Conservation (phyloP, 1,140 invertebrate genomes). For the Pseudomyrmex flavicornis region DNA sequence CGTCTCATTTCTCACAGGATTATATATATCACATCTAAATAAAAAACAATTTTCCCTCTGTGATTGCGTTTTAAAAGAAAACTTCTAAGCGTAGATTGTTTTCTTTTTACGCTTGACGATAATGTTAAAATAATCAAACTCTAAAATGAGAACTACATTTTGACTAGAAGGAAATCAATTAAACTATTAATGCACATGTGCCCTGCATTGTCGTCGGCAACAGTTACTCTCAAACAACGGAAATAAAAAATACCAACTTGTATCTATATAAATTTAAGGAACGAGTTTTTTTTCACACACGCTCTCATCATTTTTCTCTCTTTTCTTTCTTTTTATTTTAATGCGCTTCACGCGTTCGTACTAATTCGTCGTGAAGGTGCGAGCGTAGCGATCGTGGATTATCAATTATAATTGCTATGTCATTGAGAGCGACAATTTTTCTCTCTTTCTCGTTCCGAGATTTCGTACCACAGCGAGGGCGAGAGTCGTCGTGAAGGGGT, state of each 20-base stretch:
- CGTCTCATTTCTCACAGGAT: not conserved
- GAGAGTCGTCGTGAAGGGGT: slow-evolving; percentile 66
- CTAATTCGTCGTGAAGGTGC: slow-evolving; percentile 31
- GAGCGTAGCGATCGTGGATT: slow-evolving; percentile 38
- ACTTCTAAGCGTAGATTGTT: not conserved
- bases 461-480: slow-evolving; percentile 57
- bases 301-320: slow-evolving; percentile 2
- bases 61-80: not conserved
- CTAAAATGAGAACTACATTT: slow-evolving; percentile 22
- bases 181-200: slow-evolving; percentile 52
- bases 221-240: slow-evolving; percentile 20
- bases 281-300: not conserved
- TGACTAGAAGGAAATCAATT: slow-evolving; percentile 10
- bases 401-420: slow-evolving; percentile 33
- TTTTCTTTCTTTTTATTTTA: not conserved
- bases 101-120: not conserved
- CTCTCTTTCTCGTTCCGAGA: slow-evolving; percentile 45
- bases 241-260: slow-evolving; percentile 17
- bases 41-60: slow-evolving; percentile 18
- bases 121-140: slow-evolving; percentile 16
- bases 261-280: not conserved
- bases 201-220: slow-evolving; percentile 27
- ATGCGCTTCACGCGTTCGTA: not conserved
- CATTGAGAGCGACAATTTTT: slow-evolving; percentile 13
- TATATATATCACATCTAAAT: slow-evolving; percentile 9